Evolutionary conservation across 2,113 vertebrate species (phyloP).

Genomic region (Alethe diademata): DNA sequence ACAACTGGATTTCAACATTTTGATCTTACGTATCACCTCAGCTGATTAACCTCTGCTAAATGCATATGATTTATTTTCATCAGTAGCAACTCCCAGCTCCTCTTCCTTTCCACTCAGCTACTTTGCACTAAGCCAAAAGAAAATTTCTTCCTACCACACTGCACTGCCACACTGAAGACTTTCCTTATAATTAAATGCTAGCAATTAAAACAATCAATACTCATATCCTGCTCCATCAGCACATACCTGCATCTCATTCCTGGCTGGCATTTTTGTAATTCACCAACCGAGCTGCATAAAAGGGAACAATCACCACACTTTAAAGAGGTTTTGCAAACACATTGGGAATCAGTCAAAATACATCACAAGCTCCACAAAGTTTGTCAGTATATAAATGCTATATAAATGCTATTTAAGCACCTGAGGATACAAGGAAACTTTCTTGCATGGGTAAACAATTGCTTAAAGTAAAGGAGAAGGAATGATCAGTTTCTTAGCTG

Average conservation of each 20-base stretch:
- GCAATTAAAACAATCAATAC: neutral
- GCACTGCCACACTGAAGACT: neutral
- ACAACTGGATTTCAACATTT: neutral
- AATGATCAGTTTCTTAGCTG: fast-evolving
- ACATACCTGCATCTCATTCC: conserved; percentile 71
- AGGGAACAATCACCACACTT: neutral
- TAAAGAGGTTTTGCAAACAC: neutral
- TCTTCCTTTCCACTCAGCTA: neutral
- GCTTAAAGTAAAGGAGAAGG: neutral
- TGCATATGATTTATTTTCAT: neutral
- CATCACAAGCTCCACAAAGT: neutral
- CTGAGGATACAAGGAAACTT: neutral
- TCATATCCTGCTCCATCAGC: neutral
- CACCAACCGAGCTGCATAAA: neutral
- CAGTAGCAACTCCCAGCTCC: neutral
- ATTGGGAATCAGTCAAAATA: neutral
- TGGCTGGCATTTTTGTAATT: conserved; percentile 66
- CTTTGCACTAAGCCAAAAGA: neutral
- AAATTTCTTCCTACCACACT: neutral
- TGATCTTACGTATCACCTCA: neutral
- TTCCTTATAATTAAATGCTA: neutral
- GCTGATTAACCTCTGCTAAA: neutral
- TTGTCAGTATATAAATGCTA: neutral
- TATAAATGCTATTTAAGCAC: neutral
- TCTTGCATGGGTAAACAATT: neutral